A percentile compares a stretch with the other conserved stretches of the same genome.
Evolutionary conservation across 2,797 vertebrate genomes (phyloP).

Genomic region (Stomatorhinus walkeri): DNA sequence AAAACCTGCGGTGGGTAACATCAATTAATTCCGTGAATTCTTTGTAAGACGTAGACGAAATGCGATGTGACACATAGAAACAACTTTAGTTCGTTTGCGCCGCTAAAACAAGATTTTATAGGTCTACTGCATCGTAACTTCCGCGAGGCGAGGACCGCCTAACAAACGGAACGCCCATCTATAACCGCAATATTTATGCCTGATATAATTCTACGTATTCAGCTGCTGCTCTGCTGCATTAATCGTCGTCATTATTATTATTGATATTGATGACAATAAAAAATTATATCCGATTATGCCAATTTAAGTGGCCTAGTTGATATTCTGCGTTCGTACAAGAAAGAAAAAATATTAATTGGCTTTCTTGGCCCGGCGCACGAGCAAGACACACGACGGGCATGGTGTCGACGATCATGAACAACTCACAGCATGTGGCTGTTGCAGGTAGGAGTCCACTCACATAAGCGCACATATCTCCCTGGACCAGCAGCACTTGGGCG

Average conservation of each 20-base stretch:
- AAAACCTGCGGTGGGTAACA: slow-evolving; percentile 61
- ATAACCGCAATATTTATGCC: background rate
- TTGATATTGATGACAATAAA: background rate
- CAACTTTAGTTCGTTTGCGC: background rate
- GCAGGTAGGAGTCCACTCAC: background rate
- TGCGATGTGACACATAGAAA: background rate
- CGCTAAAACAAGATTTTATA: slow-evolving; percentile 15
- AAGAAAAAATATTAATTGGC: background rate
- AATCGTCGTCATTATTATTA: background rate
- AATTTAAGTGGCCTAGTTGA: background rate
- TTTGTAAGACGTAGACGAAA: background rate
- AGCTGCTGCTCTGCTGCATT: background rate
- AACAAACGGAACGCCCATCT: background rate
- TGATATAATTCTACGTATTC: background rate
- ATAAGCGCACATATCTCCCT: background rate
- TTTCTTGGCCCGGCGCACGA: background rate
- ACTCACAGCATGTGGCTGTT: background rate
- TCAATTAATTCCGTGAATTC: slow-evolving; percentile 25
- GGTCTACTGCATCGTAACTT: background rate
- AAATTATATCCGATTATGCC: background rate
- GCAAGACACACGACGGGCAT: background rate
- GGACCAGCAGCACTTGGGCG: background rate
- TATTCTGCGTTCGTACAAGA: background rate
- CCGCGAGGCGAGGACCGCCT: background rate
- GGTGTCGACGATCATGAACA: background rate